Base-by-base conservation (phyloP, 2,888 invertebrate species). In the Trissolcus japonicus region DNA sequence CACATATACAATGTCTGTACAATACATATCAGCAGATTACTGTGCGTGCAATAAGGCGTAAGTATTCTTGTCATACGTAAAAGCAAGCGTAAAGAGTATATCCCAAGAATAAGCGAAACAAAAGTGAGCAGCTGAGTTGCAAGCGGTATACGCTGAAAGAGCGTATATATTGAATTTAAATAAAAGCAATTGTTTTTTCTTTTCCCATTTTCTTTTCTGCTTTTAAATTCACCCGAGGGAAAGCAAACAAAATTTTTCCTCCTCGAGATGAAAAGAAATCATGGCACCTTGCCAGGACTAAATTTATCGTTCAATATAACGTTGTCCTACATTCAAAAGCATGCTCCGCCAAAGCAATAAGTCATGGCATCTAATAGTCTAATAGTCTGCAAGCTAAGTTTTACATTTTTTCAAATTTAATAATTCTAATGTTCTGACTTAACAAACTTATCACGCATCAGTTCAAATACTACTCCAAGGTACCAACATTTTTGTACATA, bases 41-140 rank as follows among this genome's bases (percentile, higher is more conserved):
- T 53, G 17, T 53, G 57, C 76, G 71, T 76, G 76, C 66, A 71
- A 71, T 46, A 66, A 71, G 66, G 71, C 76, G 66, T 53, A 29
- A 66, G 54, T 60, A 61, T 62, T 71, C 43, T 71, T 76, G 67
- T 66, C 60, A 76, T 69, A 72, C 63, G 72, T 55, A 54, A 62
- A 76, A 72, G 71, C 72, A 72, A 77, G 68, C 72, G 63, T 54
- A 51, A 56, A 60, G 68, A 60, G 72, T 60, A 71, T 40, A 43
- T 69, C 61, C 16, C 50, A 66, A 61, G 55, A 66, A 53, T 40
- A 76, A 76, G 69, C 67, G 63, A 67, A 71, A 76, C 71, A 76
- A 72, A 76, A 67, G 72, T 61, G 67, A 62, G 66, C 59, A 76
- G 61, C 62, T 61, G 65, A 62, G 59, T 60, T 63, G 75, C 68